These are phyloP conservation scores for Cryptoblepharus egeriae DNA, from an alignment of 2,797 vertebrate genomes.

Conservation along the genomic window DNA sequence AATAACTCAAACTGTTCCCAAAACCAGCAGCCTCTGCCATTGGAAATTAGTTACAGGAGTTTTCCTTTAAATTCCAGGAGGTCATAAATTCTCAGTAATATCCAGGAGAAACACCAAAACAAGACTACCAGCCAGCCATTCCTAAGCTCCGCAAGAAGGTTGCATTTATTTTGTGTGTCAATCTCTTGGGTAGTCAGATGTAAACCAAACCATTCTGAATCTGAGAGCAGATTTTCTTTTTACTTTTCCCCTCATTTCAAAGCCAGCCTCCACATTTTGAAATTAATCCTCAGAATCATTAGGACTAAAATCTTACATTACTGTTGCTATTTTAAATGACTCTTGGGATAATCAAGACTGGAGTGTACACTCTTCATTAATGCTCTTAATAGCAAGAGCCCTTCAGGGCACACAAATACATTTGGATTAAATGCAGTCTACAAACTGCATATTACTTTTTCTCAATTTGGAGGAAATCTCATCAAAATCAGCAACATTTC, in stretches of 20 bases:
- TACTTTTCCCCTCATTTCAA: neutral
- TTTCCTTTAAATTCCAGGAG: no score
- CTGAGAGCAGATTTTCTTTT: neutral
- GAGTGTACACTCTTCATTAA: no score
- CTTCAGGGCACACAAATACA: neutral
- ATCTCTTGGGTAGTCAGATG: neutral
- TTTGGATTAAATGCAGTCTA: neutral
- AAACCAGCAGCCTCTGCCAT: no score
- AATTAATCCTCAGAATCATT: neutral
- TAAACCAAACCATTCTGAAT: neutral
- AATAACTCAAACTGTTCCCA: no score
- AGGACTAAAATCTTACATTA: neutral
- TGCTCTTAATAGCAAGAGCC: no score
- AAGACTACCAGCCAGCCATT: no score
- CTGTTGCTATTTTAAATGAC: neutral
- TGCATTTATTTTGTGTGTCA: neutral
- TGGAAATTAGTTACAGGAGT: no score
- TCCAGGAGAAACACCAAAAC: no score
- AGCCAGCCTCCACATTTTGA: neutral
- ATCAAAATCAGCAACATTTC: neutral
- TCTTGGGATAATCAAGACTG: neutral
- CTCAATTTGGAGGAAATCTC: neutral
- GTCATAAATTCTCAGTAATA: no score
- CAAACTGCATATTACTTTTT: neutral
- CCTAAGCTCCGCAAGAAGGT: no score